These are phyloP conservation scores for Aepyceros melampus DNA, from an alignment of 2,113 vertebrate species.

Conservation along the genomic window DNA sequence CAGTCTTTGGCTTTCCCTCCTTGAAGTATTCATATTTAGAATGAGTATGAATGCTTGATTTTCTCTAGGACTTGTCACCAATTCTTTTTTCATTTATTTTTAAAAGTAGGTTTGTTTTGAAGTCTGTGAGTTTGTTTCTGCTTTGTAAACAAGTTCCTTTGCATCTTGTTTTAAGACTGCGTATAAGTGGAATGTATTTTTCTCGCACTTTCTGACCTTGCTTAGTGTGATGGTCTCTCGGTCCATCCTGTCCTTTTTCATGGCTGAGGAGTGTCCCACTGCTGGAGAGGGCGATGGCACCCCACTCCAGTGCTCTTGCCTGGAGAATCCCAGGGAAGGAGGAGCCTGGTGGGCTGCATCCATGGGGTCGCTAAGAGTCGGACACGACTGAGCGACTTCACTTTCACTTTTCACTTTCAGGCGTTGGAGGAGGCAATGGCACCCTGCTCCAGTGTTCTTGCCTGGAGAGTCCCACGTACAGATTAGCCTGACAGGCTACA, in stretches of 20 bases:
- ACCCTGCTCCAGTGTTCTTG: background rate
- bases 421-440: background rate
- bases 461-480: background rate
- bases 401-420: too few relatives aligned
- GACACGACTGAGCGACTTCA: too few relatives aligned
- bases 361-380: too few relatives aligned
- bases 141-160: background rate
- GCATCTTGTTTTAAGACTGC: background rate
- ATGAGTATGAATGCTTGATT: background rate
- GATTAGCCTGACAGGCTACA: background rate
- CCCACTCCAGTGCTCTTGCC: too few relatives aligned
- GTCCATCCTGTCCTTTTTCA: background rate
- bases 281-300: too few relatives aligned
- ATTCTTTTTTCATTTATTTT: background rate
- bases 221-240: background rate
- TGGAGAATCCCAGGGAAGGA: too few relatives aligned
- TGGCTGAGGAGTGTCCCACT: background rate
- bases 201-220: background rate
- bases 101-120: background rate
- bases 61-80: background rate
- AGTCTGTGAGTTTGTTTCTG: background rate
- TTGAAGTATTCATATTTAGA: background rate
- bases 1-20: background rate
- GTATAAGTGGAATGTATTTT: background rate
- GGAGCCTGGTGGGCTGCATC: too few relatives aligned